These are phyloP conservation scores for Sceliomorpha sp. DNA, from an alignment of 2,888 invertebrate species.

Conservation along the genomic window DNA sequence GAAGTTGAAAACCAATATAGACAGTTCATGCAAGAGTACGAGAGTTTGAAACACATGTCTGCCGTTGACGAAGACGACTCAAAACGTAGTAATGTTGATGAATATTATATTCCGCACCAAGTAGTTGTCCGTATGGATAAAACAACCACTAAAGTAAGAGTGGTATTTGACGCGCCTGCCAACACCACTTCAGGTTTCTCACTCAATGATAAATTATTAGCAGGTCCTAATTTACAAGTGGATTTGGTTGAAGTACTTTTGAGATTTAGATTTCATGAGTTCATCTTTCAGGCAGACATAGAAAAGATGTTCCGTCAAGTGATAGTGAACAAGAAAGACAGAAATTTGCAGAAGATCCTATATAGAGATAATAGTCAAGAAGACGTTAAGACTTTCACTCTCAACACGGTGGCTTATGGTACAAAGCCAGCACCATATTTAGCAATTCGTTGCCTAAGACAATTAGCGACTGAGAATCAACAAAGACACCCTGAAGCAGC, in stretches of 20 bases:
- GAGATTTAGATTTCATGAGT: constrained; percentile 52
- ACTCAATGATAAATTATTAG: constrained; percentile 37
- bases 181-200: constrained; percentile 33
- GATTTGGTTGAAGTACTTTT: constrained; percentile 57
- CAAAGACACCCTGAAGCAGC: constrained; percentile 45
- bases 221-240: constrained; percentile 50
- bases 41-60: constrained; percentile 7
- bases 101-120: constrained; percentile 54
- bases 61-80: too few species aligned
- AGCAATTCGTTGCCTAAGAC: constrained; percentile 52
- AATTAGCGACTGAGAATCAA: constrained; percentile 47
- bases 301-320: constrained; percentile 61
- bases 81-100: too few species aligned
- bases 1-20: constrained; percentile 19
- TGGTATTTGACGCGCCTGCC: constrained; percentile 51
- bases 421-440: constrained; percentile 57
- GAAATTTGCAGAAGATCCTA: constrained; percentile 61
- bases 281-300: constrained; percentile 65
- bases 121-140: constrained; percentile 52
- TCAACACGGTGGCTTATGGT: constrained; percentile 17
- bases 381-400: constrained; percentile 8
- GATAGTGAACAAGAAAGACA: constrained; percentile 42
- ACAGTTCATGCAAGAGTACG: constrained; percentile 28
- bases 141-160: constrained; percentile 54
- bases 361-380: constrained; percentile 57